A percentile compares a stretch with the other conserved stretches of the same genome.
phyloP scores from a whole-genome alignment of 2,797 vertebrate genomes.

The Sus cebifrons region DNA sequence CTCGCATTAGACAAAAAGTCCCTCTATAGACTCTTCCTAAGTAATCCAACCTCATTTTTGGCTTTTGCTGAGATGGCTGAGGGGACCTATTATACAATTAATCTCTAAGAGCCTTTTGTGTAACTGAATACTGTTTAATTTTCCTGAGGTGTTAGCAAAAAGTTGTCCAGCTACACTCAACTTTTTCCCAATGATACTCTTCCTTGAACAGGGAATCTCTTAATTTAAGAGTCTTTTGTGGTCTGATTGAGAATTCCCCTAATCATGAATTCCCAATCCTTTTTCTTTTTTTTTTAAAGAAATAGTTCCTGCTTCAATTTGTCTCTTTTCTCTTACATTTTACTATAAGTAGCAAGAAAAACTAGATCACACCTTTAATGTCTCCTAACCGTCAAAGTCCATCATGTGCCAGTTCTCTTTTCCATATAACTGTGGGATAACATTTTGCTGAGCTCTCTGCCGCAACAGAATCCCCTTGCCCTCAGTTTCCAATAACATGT shows the following conservation, averaged over 20 bases:
- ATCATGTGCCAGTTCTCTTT: not conserved
- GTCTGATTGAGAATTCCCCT: not conserved
- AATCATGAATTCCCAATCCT: not conserved
- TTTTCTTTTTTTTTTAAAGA: not conserved
- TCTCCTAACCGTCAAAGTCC: slow-evolving; percentile 9
- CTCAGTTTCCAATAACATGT: slow-evolving; percentile 7
- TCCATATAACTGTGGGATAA: not conserved
- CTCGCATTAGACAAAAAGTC: not conserved
- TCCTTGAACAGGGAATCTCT: not conserved
- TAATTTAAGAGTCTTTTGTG: not conserved
- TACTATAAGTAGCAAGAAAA: slow-evolving; percentile 3
- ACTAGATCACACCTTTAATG: slow-evolving; percentile 9
- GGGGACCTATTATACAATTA: not conserved
- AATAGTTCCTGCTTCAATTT: not conserved
- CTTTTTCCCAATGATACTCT: not conserved
- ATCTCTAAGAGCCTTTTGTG: not conserved
- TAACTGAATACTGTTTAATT: not conserved
- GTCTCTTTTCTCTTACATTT: slow-evolving; percentile 27
- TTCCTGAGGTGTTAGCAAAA: not conserved
- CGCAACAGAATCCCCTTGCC: not conserved
- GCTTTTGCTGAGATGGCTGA: not conserved
- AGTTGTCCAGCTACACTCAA: not conserved
- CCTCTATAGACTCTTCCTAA: not conserved
- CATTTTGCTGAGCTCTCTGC: slow-evolving; percentile 26
- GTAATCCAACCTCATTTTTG: not conserved